Evolutionary conservation across 35 echinoderm and acorn worm genomes (phyloP), one percentile per base, ranked within the genome.

Genomic region (Heliocidaris erythrogramma): DNA sequence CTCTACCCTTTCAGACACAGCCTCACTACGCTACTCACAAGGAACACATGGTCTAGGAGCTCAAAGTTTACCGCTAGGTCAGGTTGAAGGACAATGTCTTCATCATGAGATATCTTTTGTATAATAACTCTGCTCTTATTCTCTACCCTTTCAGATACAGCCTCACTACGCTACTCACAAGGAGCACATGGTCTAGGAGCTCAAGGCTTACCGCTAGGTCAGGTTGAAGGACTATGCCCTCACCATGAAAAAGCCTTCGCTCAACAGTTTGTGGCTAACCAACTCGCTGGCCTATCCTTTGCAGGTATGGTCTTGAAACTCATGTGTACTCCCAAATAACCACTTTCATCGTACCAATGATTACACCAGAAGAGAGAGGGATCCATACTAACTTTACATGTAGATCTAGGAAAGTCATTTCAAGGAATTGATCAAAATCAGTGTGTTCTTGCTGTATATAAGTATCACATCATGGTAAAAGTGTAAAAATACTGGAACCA

Each of bases 231-330:
- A 9, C 94, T 99, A 5, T 99, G 98, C 89, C 96, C 98, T 31
- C 98, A 96, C 52, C 98, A 99, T 88, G 98, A 97, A 88, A 99
- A 99, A 86, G 96, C 95, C 3, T 96, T 99, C 88, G 96, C 98
- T 32, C 95, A 96, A 85, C 95, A 97, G 49, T 99, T 94, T 95
- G 96, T 99, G 17, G 96, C 98, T 30, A 98, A 95, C 86, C 97
- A 97, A 87, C 95, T 98, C 8, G 94, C 97, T 56, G 97, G 96
- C 13, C 78, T 98, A 10, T 60, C 90, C 18, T 98, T 98, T 94
- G 90, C 92, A 95, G 97, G 97, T 98, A 95, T 53, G 94, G 13
- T 49, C 48, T 84, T 69, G 14, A 61, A 56, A 10, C 52, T 18
- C 49, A 29, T 88, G 2, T 30, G 2, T 88, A 47, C 14, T 47